Evolutionary conservation across 2,888 invertebrate species (phyloP).

Genomic region (Nysson spinosus): DNA sequence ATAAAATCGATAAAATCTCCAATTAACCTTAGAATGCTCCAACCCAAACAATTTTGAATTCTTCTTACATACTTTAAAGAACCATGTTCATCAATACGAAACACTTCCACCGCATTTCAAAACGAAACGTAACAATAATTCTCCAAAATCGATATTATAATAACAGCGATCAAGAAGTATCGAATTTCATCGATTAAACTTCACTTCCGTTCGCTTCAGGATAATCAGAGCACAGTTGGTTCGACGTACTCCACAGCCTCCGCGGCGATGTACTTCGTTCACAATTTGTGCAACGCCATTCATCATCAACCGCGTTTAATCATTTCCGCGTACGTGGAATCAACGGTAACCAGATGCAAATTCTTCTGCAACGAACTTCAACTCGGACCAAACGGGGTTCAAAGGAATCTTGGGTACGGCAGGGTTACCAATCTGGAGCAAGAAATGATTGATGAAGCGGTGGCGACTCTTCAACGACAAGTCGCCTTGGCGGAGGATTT

Average conservation of each 20-base stretch:
- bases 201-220: conserved; percentile 3
- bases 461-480: conserved; percentile 3
- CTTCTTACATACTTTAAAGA: too few relatives aligned
- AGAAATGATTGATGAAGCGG: conserved; percentile 21
- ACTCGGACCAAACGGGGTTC: conserved; percentile 20
- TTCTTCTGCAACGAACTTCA: conserved; percentile 34
- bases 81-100: too few relatives aligned
- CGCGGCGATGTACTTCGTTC: conserved; percentile 31
- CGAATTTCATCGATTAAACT: too few relatives aligned
- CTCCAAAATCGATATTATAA: too few relatives aligned
- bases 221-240: conserved; percentile 24
- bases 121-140: too few relatives aligned
- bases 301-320: conserved; percentile 36
- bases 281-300: conserved; percentile 31
- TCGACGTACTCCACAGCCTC: conserved; percentile 37
- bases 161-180: too few relatives aligned
- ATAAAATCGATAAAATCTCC: too few relatives aligned
- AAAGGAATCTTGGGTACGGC: conserved; percentile 28
- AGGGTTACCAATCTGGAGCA: conserved; percentile 18
- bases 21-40: too few relatives aligned
- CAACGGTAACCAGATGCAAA: conserved; percentile 15
- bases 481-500: not conserved
- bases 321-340: conserved; percentile 35
- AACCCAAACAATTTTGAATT: too few relatives aligned
- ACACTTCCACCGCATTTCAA: too few relatives aligned